A percentile compares a stretch with the other conserved stretches of the same genome.
phyloP scores from a whole-genome alignment of 2,888 invertebrate genomes.

The Elmis aenea region DNA sequence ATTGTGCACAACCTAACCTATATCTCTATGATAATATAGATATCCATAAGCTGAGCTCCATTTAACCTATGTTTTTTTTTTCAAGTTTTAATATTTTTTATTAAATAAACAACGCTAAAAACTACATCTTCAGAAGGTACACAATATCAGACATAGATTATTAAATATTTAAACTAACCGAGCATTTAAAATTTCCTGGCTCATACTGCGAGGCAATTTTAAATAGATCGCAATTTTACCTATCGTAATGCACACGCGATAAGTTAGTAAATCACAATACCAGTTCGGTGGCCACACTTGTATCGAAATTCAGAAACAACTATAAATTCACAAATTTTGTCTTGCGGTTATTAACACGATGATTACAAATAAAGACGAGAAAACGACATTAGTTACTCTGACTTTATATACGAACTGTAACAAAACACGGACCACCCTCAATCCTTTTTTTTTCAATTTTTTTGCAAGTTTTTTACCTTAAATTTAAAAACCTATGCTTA shows the following conservation, averaged over 20 bases:
- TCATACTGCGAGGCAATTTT: constrained; percentile 8
- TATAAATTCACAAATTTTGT: too few species aligned
- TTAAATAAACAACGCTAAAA: constrained; percentile 41
- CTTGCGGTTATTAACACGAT: too few species aligned
- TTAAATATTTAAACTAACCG: constrained; percentile 23
- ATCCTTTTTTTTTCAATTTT: too few species aligned
- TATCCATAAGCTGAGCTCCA: constrained; percentile 45
- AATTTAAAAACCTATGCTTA: constrained; percentile 24
- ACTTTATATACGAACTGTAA: background rate
- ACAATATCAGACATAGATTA: constrained; percentile 46
- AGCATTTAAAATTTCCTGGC: constrained; percentile 13
- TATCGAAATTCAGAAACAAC: background rate
- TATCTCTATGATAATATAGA: constrained; percentile 48
- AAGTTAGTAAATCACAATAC: constrained; percentile 43
- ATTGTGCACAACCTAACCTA: constrained; percentile 41
- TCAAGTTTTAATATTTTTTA: constrained; percentile 31
- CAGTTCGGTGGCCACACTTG: constrained; percentile 27
- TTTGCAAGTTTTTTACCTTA: constrained; percentile 25
- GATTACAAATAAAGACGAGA: too few species aligned
- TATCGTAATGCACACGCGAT: constrained; percentile 40
- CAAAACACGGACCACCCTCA: background rate
- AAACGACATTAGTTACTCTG: too few species aligned
- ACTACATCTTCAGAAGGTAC: constrained; percentile 43
- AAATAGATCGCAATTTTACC: constrained; percentile 16
- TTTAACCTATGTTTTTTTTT: constrained; percentile 36